Conservation (phyloP, 2,797 vertebrate genomes). For the Perdix hodgsoniae region DNA sequence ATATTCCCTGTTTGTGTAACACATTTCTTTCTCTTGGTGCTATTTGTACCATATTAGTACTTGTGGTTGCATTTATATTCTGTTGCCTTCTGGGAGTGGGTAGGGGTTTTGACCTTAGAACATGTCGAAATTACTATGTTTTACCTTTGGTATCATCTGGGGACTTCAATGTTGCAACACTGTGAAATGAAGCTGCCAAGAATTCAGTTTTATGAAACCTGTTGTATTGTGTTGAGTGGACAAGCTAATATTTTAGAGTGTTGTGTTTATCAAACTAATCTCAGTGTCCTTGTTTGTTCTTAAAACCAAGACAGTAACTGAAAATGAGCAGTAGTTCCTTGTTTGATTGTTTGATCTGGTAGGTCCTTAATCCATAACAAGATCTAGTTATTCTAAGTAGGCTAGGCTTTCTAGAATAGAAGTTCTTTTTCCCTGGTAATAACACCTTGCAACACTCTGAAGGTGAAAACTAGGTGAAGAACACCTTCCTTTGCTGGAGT, state of each 20-base stretch:
- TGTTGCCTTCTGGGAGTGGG: background rate
- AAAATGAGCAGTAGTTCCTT: background rate
- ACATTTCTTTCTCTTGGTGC: background rate
- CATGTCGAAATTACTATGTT: slow-evolving; percentile 25
- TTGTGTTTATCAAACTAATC: slow-evolving; percentile 2
- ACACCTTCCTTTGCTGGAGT: background rate
- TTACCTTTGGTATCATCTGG: background rate
- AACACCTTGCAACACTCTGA: background rate
- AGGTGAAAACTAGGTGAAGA: background rate
- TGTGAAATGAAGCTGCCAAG: slow-evolving; percentile 43
- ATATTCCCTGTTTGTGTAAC: slow-evolving; percentile 3
- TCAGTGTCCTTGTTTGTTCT: background rate
- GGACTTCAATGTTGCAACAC: slow-evolving; percentile 1
- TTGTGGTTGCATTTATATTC: background rate
- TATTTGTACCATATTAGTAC: background rate
- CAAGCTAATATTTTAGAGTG: background rate
- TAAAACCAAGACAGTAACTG: background rate
- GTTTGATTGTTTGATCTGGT: background rate
- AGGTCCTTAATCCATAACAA: background rate
- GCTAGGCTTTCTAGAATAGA: background rate
- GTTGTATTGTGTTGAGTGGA: background rate
- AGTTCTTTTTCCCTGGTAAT: background rate
- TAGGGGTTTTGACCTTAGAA: slow-evolving; percentile 45
- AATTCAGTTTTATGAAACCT: slow-evolving; percentile 53
- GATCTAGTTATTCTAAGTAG: fast-evolving